A percentile compares a stretch with the other conserved stretches of the same genome.
phyloP scores from a whole-genome alignment of 2,797 vertebrate species.

The Periparus ater region DNA sequence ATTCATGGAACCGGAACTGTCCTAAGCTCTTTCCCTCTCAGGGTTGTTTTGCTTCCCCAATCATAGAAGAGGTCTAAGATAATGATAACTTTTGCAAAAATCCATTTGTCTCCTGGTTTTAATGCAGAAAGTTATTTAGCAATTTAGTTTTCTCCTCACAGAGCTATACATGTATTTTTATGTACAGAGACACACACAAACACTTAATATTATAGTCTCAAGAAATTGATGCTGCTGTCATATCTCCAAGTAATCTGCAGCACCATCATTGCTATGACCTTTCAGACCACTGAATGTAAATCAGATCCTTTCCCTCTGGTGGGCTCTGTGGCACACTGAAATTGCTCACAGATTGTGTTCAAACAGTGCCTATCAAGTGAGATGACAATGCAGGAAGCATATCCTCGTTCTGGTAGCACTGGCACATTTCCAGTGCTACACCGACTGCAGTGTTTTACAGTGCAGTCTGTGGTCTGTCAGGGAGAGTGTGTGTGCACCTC shows the following conservation, averaged over 20 bases:
- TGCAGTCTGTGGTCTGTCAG: background rate
- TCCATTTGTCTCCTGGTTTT: background rate
- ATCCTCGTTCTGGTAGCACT: background rate
- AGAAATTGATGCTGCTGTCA: conserved; percentile 12
- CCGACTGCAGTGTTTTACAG: background rate
- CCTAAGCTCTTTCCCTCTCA: background rate
- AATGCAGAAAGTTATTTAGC: background rate
- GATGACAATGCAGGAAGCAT: background rate
- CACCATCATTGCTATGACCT: conserved; percentile 12
- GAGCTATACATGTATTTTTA: background rate
- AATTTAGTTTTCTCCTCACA: background rate
- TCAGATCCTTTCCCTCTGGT: background rate
- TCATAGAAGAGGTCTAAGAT: background rate
- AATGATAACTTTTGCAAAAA: background rate
- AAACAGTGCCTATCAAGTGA: background rate
- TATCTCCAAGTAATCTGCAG: conserved; percentile 30
- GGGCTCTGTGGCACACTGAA: conserved; percentile 27
- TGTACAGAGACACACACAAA: background rate
- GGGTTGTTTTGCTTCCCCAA: background rate
- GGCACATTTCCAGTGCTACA: background rate
- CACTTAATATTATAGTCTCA: background rate
- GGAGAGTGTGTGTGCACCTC: background rate
- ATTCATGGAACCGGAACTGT: background rate
- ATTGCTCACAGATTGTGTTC: conserved; percentile 30
- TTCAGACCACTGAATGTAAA: conserved; percentile 24